Evolutionary conservation across 23 tunicate species (phyloP).

Genomic region (Halocynthia roretzi): DNA sequence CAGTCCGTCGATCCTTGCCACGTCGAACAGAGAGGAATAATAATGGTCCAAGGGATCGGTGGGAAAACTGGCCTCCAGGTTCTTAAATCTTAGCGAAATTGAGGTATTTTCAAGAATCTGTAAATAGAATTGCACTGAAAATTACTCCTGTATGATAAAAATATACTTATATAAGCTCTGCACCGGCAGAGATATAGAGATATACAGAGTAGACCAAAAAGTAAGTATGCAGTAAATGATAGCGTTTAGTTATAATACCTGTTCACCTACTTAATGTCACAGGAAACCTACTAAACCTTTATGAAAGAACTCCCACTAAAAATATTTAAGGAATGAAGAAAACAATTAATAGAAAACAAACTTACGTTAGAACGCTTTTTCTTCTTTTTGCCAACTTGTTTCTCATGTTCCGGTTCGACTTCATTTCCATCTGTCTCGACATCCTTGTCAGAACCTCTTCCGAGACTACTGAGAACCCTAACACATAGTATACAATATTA

Average conservation of each 20-base stretch:
- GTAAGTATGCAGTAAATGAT: too few species aligned
- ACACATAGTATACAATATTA: not conserved
- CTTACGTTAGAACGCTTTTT: constrained; percentile 66
- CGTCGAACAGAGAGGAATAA: constrained; percentile 40
- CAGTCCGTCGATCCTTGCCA: constrained; percentile 73
- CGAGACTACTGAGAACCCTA: constrained; percentile 70
- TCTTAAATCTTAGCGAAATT: constrained; percentile 26
- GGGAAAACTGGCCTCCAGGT: constrained; percentile 9
- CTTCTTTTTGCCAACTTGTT: constrained; percentile 30
- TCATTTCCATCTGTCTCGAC: constrained; percentile 8
- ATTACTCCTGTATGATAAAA: too few species aligned
- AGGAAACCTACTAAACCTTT: too few species aligned
- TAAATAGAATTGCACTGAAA: not conserved
- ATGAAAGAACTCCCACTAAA: too few species aligned
- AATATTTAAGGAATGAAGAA: too few species aligned
- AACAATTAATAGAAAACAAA: too few species aligned
- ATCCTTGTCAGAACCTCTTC: constrained; percentile 45
- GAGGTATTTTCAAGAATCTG: constrained; percentile 77
- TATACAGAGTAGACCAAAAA: too few species aligned
- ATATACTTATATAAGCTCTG: too few species aligned
- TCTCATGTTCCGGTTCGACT: constrained; percentile 6
- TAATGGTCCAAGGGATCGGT: constrained; percentile 24
- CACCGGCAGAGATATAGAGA: too few species aligned
- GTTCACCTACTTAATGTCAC: too few species aligned
- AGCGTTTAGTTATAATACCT: too few species aligned